These are phyloP conservation scores for Esox niger DNA, from an alignment of 2,113 vertebrate species.

Conservation along the genomic window DNA sequence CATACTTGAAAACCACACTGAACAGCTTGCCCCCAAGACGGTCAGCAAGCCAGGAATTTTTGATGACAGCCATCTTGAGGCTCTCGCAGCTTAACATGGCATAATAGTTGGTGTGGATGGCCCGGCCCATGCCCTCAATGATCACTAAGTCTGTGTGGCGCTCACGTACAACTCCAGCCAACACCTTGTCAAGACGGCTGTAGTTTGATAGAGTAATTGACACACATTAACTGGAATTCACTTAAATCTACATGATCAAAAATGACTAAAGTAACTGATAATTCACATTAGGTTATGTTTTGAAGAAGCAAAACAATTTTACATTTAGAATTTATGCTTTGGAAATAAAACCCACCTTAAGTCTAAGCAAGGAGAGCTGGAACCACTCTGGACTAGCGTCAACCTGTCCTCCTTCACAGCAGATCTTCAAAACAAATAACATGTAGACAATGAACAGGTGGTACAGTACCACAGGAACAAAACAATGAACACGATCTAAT, in stretches of 20 bases:
- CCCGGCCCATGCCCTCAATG: constrained; percentile 97
- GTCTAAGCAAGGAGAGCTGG: constrained; percentile 94
- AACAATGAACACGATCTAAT: too few relatives aligned
- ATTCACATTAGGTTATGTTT: too few relatives aligned
- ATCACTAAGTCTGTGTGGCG: constrained; percentile 88
- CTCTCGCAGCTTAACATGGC: constrained; percentile 88
- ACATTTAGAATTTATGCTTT: background rate
- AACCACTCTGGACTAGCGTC: constrained; percentile 88
- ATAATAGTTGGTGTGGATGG: constrained; percentile 95
- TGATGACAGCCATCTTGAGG: constrained; percentile 96
- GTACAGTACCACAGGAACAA: background rate
- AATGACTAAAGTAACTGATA: too few relatives aligned
- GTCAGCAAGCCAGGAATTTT: constrained; percentile 97
- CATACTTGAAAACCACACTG: constrained; percentile 98
- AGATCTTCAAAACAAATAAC: constrained; percentile 61
- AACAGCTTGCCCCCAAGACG: constrained; percentile 93
- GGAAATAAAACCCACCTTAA: constrained; percentile 77
- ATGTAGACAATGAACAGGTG: background rate
- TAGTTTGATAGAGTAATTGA: background rate
- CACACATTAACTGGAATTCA: background rate
- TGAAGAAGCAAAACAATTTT: background rate
- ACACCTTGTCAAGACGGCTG: constrained; percentile 91
- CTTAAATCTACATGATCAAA: too few relatives aligned
- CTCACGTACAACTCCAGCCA: constrained; percentile 85
- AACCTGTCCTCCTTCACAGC: constrained; percentile 82